A percentile compares a stretch with the other conserved stretches of the same genome.
These are phyloP conservation scores for Tineola bisselliella DNA, from an alignment of 2,888 invertebrate genomes.

Conservation along the genomic window DNA sequence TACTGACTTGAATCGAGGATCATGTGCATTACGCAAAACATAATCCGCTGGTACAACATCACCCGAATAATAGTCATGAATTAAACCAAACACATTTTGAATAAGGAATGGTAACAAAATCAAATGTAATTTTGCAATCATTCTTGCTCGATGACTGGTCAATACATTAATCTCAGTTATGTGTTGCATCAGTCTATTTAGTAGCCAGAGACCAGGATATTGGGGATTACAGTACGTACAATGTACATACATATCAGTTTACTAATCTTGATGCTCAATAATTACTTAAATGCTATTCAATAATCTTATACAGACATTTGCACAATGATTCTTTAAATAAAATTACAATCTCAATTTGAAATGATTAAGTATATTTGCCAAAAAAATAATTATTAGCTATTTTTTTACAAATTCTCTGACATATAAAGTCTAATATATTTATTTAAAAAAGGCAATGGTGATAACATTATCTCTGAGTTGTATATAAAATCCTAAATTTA, in stretches of 20 bases:
- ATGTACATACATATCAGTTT: neutral
- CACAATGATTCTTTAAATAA: too few relatives aligned
- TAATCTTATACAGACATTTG: too few relatives aligned
- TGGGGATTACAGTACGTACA: neutral
- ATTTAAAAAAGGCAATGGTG: too few relatives aligned
- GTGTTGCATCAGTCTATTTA: neutral
- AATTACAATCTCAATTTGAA: too few relatives aligned
- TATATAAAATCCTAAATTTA: too few relatives aligned
- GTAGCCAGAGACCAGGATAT: neutral
- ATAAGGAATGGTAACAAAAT: neutral
- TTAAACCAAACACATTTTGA: constrained; percentile 3
- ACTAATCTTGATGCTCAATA: neutral
- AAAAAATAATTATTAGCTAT: too few relatives aligned
- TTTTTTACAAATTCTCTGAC: too few relatives aligned
- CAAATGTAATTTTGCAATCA: neutral
- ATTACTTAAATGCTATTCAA: neutral
- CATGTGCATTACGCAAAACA: neutral
- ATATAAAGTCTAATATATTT: too few relatives aligned
- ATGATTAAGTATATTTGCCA: too few relatives aligned
- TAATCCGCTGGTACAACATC: neutral
- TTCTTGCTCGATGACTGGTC: neutral
- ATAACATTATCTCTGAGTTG: too few relatives aligned
- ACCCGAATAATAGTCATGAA: constrained; percentile 4
- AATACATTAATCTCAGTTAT: neutral
- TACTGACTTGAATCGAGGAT: neutral